A percentile compares a stretch with the other conserved stretches of the same genome.
phyloP scores from a whole-genome alignment of 2,888 invertebrate species.

The Artemia sp. region DNA sequence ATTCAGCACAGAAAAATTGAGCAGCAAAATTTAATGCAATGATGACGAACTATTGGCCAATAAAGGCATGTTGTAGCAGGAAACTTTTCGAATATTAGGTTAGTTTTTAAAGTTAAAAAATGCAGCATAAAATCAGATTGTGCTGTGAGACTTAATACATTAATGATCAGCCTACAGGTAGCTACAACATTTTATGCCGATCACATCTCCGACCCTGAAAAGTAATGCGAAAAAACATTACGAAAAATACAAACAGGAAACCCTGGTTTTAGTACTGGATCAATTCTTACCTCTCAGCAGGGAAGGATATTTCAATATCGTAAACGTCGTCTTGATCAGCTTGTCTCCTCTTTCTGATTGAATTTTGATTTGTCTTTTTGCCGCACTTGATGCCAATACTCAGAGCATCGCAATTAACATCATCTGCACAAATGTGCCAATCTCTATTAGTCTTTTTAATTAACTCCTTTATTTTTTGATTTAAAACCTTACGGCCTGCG shows the following conservation, averaged over 20 bases:
- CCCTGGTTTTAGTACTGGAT: neutral
- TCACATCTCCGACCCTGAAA: too few relatives aligned
- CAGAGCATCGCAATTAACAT: constrained; percentile 61
- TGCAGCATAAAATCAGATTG: too few relatives aligned
- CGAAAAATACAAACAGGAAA: constrained; percentile 17
- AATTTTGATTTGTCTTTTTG: constrained; percentile 35
- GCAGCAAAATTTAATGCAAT: too few relatives aligned
- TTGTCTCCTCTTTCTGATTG: constrained; percentile 45
- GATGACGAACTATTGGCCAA: too few relatives aligned
- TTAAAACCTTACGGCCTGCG: constrained; percentile 77
- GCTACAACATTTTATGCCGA: too few relatives aligned
- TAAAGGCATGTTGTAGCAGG: too few relatives aligned
- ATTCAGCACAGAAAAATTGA: too few relatives aligned
- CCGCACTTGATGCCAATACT: constrained; percentile 82
- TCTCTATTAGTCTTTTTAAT: constrained; percentile 79
- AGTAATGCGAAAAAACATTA: neutral
- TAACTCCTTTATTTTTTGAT: constrained; percentile 71
- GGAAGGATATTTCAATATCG: constrained; percentile 59
- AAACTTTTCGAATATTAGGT: too few relatives aligned
- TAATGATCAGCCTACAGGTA: too few relatives aligned
- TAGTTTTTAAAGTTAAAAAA: too few relatives aligned
- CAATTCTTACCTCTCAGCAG: constrained; percentile 62
- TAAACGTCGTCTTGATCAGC: constrained; percentile 50
- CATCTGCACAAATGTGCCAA: constrained; percentile 88
- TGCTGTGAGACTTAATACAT: too few relatives aligned